Evolutionary conservation across 1,140 invertebrate genomes (phyloP).

Genomic region (Cyclina sinensis): DNA sequence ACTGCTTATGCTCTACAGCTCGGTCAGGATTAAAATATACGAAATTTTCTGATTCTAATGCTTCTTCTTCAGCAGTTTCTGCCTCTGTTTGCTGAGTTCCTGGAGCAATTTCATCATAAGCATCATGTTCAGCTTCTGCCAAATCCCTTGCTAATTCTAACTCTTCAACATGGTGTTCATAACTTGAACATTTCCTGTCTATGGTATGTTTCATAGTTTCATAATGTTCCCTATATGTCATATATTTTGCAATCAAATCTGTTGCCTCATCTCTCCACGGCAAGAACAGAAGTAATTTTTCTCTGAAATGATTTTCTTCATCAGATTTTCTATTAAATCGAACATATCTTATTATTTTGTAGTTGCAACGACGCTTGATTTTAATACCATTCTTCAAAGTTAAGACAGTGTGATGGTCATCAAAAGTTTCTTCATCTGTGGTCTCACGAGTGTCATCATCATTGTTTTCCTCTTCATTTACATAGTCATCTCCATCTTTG

Average conservation of each 20-base stretch:
- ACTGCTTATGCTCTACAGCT: slow-evolving; percentile 25
- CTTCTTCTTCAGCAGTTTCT: not conserved
- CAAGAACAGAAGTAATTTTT: slow-evolving; percentile 23
- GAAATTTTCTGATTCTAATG: not conserved
- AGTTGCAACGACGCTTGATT: not conserved
- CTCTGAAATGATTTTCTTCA: slow-evolving; percentile 58
- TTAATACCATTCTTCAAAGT: not conserved
- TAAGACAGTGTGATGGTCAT: not conserved
- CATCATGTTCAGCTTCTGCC: slow-evolving; percentile 18
- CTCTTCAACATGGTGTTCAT: slow-evolving; percentile 21
- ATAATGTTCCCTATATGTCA: slow-evolving; percentile 15
- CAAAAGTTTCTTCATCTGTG: not conserved
- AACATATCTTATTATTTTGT: slow-evolving; percentile 55
- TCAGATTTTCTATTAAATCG: slow-evolving; percentile 18
- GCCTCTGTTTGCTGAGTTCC: slow-evolving; percentile 49
- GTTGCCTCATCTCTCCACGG: not conserved
- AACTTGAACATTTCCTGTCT: not conserved
- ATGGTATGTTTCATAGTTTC: not conserved
- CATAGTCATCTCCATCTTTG: not conserved
- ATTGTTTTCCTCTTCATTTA: not conserved
- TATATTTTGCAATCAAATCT: not conserved
- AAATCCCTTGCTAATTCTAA: too few relatives aligned
- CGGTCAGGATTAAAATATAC: slow-evolving; percentile 34
- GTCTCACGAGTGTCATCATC: not conserved
- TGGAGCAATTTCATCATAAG: slow-evolving; percentile 42